Evolutionary conservation across 2,797 vertebrate genomes (phyloP), one percentile per base, ranked within the genome.

Genomic region (Pseudotriccus pelzelni): DNA sequence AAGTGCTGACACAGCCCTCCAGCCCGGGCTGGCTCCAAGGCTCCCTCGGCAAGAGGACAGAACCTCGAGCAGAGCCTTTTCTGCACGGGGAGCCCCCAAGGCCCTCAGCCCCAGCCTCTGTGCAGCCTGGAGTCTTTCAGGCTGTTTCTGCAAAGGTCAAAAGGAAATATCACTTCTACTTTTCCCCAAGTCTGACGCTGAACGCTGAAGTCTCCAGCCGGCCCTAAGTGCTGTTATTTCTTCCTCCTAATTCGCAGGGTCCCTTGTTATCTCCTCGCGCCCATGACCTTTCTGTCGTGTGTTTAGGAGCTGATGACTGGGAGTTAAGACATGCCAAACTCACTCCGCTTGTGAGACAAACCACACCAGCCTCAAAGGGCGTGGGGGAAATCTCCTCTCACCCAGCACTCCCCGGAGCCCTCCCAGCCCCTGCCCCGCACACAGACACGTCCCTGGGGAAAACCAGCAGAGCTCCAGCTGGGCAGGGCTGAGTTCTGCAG

Each of bases 71-170:
- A 3, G 79, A 66, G 10, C 55, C 2, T 60, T 59, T 36, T 27
- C 14, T 0, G 76, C 49, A 37, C 56, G 9, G 23, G 36, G 30
- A 80, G 73, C 58, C 92, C 91, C 68, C 39, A 11, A 2, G 70
- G 90, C 85, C 43, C 47, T 30, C 11, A 6, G 15, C 53, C 23
- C 60, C 80, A 36, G 77, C 75, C 85, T n/a, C 58, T n/a, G 27
- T 2, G 34, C 89, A 41, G 70, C 4, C 83, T 37, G 86, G 64
- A 93, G 79, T 36, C 72, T 74, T 52, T 36, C 79, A 46, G 47
- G 83, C 82, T 53, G 37, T 36, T 64, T 87, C 68, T 17, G 11
- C 95, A 96, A 96, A 96, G 95, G 91, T 94, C 94, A 87, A 10
- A 68, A 94, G 84, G 95, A 96, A 96, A 91, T 83, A 85, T 87